phyloP scores from a whole-genome alignment of 2,888 invertebrate genomes.

The Caenorhabditis sp. region DNA sequence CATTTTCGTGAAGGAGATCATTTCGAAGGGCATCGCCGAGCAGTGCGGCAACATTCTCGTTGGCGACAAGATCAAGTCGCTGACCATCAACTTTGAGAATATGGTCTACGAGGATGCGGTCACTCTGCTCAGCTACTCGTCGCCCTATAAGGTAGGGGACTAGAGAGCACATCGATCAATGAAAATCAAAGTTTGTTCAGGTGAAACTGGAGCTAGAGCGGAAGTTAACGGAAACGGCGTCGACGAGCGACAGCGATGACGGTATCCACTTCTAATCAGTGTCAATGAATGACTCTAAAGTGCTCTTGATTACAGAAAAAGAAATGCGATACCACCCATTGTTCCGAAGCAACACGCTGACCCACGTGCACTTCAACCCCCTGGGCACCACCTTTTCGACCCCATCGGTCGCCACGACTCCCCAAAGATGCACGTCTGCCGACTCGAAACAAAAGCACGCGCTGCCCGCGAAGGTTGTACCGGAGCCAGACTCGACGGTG shows the following conservation, averaged over 20 bases:
- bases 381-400: constrained; percentile 24
- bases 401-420: constrained; percentile 25
- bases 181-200: constrained; percentile 16
- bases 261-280: constrained; percentile 14
- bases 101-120: constrained; percentile 93
- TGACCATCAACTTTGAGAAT: constrained; percentile 90
- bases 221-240: constrained; percentile 51
- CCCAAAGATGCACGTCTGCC: constrained; percentile 56
- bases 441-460: constrained; percentile 62
- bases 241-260: constrained; percentile 48
- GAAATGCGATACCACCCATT: constrained; percentile 65
- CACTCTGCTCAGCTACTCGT: constrained; percentile 90
- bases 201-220: constrained; percentile 69
- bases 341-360: constrained; percentile 69
- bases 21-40: constrained; percentile 90
- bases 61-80: constrained; percentile 90
- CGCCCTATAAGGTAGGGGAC: constrained; percentile 89
- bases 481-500: constrained; percentile 54
- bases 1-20: constrained; percentile 89
- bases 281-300: too few species aligned
- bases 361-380: constrained; percentile 70
- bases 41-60: constrained; percentile 88
- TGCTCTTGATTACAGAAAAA: constrained; percentile 56
- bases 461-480: constrained; percentile 26
- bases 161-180: neutral